Evolutionary conservation across 2,797 vertebrate species (phyloP), one percentile per base, ranked within the genome.

Genomic region (Leontopithecus rosalia): DNA sequence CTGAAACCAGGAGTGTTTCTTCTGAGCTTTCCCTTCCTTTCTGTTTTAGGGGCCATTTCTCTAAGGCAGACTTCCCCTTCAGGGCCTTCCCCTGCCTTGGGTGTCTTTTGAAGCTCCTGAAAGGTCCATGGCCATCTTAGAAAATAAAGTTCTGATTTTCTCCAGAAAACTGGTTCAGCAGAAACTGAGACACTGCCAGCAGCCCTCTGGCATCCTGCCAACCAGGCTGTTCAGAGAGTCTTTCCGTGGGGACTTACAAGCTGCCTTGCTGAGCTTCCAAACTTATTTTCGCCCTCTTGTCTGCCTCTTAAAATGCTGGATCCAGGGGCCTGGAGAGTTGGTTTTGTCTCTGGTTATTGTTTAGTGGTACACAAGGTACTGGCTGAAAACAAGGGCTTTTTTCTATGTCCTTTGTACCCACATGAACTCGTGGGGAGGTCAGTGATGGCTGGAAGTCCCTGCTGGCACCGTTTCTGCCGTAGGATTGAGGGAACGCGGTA

Each of bases 101-200:
- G 52, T 70, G 75, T 85, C 43, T 80, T 82, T 88, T 85, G 82
- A 93, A 94, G 50, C 94, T 88, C 55, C 58, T 12, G 43, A 87
- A 67, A 87, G 77, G 39, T 46, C 20, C 24, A 3, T 39, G 77
- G 64, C 58, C 48, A 22, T 39, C 24, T 92, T 77, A 76, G 55
- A 94, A 94, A 97, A 96, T n/a, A 67, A 91, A 93, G 89, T 86
- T 83, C 67, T 92, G 8, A 90, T 94, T 97, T 97, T 92, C 88
- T 96, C 55, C 79, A 88, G 87, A 96, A 94, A 96, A 95, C 93
- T 90, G 82, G 92, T 93, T 97, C 85, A 88, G 2, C 92, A 80
- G 95, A 92, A 95, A 61, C 82, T 0, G 4, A 94, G 80, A 48
- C 11, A 9, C 75, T 67, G 86, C 92, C 98, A 97, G 82, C n/a